A percentile compares a stretch with the other conserved stretches of the same genome.
Evolutionary conservation across 2,113 vertebrate genomes (phyloP).

Genomic region (Phocoena phocoena): DNA sequence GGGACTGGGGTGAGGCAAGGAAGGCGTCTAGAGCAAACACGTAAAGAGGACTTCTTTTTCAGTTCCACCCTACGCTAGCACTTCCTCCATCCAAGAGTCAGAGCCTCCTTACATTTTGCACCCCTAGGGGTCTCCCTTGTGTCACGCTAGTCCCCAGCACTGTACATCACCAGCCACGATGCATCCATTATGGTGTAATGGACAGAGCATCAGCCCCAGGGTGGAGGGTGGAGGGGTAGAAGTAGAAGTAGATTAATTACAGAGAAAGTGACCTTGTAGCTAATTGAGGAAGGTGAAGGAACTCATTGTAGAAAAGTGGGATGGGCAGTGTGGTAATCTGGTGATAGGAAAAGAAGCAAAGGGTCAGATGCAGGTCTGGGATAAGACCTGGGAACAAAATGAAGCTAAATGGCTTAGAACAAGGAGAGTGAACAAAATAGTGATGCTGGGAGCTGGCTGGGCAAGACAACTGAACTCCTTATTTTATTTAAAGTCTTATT

Average conservation of each 20-base stretch:
- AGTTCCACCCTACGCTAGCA: not conserved
- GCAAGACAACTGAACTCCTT: not conserved
- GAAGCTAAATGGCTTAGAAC: not conserved
- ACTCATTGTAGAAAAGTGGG: not conserved
- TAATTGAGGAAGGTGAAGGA: not conserved
- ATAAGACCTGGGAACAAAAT: not conserved
- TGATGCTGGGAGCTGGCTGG: not conserved
- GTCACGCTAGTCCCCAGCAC: not conserved
- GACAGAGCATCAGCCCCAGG: not conserved
- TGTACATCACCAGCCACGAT: not conserved
- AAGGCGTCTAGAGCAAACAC: rapidly evolving
- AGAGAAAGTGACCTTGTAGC: not conserved
- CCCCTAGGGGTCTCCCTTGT: too few relatives aligned
- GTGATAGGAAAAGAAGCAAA: not conserved
- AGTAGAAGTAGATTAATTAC: not conserved
- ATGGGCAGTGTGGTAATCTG: not conserved
- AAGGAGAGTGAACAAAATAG: too few relatives aligned
- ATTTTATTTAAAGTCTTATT: not conserved
- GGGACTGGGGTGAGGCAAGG: not conserved
- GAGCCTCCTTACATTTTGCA: not conserved
- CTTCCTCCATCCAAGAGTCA: not conserved
- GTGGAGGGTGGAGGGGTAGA: too few relatives aligned
- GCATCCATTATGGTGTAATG: not conserved
- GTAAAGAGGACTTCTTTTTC: not conserved
- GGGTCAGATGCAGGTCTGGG: not conserved